Conservation (phyloP, 2,797 vertebrate species). For the Podarcis siculus region DNA sequence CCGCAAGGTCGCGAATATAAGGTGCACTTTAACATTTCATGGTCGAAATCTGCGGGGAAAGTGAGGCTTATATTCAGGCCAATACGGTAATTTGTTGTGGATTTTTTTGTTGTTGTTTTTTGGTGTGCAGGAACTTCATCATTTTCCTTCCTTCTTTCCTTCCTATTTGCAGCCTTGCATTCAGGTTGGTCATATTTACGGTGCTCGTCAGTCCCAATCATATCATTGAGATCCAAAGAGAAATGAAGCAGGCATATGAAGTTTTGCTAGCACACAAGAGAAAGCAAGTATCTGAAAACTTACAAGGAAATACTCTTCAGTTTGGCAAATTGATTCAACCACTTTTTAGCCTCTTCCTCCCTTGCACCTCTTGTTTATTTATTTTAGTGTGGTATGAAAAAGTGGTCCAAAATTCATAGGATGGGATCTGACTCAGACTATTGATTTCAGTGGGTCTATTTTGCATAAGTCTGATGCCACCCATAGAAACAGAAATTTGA, state of each 20-base stretch:
- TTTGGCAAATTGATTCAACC: too few relatives aligned
- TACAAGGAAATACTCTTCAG: not conserved
- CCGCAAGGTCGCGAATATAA: too few relatives aligned
- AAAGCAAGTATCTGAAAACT: not conserved
- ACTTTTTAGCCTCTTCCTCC: too few relatives aligned
- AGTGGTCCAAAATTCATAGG: not conserved
- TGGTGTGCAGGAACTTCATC: not conserved
- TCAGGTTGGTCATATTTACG: not conserved
- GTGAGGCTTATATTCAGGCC: too few relatives aligned
- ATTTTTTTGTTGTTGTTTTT: not conserved
- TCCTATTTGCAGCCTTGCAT: not conserved
- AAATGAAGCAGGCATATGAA: not conserved
- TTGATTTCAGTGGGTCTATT: too few relatives aligned
- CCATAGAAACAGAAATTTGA: not conserved
- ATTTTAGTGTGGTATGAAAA: not conserved
- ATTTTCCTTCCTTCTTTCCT: not conserved
- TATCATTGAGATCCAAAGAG: not conserved
- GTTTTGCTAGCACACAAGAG: not conserved
- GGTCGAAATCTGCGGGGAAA: too few relatives aligned
- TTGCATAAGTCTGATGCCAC: too few relatives aligned
- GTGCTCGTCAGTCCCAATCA: not conserved
- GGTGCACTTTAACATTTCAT: too few relatives aligned
- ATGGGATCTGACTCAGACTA: too few relatives aligned
- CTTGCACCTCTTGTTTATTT: not conserved
- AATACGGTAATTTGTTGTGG: not conserved